Base-by-base conservation (phyloP, 2,797 vertebrate genomes). In the Syngnathus acus region DNA sequence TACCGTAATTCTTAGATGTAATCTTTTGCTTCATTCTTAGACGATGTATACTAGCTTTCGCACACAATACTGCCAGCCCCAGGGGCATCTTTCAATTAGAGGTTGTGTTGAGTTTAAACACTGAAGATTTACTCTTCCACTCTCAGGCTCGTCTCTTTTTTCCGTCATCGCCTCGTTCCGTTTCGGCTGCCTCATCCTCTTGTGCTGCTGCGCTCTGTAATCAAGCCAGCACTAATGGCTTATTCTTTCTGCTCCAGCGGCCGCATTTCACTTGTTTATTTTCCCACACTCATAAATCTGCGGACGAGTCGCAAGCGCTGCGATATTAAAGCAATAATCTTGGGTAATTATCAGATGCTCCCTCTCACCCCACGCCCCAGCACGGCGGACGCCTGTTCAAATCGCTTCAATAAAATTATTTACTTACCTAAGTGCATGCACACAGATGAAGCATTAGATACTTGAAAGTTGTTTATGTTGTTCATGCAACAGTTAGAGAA, bases 191-290 rank as follows among this genome's bases (percentile, higher is more conserved):
- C 85, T 82, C 86, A 92, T 92, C 92, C 88, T 90, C 91, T 87
- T 84, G 84, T 89, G 75, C 86, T 85, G 87, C 89, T 90, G 89
- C 89, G 86, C 85, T 88, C 90, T 91, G 94, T 97, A 98, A 98
- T 98, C 97, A 97, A 94, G 90, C 91, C 92, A 93, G 92, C 94
- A 92, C 94, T 96, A 97, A 98, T 95, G 94, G 95, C 92, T 94
- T 97, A 93, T 94, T 97, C 92, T 98, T 96, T 97, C 94, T 97
- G 96, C 95, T 97, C 92, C 94, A 95, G 93, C 95, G 94, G 92
- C 93, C 95, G 94, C 95, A 96, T 95, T 98, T 94, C 94, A 95
- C 95, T 96, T 96, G 94, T 96, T 97, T 97, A 95, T 95, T 97
- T 97, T 94, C 92, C 91, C 89, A 92, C 84, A 87, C 92, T 95